phyloP scores from a whole-genome alignment of 2,797 vertebrate genomes.

The Rousettus madagascariensis region DNA sequence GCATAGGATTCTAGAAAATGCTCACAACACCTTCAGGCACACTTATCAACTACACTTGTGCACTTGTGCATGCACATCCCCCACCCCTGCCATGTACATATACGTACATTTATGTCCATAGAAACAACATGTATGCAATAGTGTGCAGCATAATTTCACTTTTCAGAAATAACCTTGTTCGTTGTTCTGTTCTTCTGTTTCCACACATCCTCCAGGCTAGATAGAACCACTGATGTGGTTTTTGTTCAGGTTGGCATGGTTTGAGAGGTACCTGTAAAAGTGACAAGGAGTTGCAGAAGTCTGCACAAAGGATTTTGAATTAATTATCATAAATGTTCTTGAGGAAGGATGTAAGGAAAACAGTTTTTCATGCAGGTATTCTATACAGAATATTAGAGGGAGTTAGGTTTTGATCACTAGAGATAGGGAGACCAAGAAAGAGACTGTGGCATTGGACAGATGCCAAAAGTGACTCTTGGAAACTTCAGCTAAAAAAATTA shows the following conservation, averaged over 20 bases:
- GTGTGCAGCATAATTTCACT: not conserved
- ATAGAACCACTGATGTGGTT: not conserved
- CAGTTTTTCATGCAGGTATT: not conserved
- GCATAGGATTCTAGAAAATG: conserved; percentile 56
- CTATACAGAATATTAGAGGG: not conserved
- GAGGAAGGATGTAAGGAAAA: not conserved
- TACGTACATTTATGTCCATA: not conserved
- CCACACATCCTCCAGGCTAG: not conserved
- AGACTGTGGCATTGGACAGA: not conserved
- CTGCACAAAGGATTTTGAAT: not conserved
- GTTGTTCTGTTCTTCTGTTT: not conserved
- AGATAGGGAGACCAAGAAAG: not conserved
- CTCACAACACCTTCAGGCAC: conserved; percentile 45
- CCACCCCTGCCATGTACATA: not conserved
- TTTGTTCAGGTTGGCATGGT: not conserved
- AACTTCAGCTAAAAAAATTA: conserved; percentile 23
- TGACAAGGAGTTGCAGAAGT: not conserved
- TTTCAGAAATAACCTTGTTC: not conserved
- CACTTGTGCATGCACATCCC: no score
- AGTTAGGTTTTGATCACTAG: conserved; percentile 22
- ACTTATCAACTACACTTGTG: not conserved
- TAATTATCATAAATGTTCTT: not conserved
- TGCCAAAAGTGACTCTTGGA: not conserved
- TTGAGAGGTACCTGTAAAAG: not conserved
- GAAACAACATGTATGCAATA: not conserved